Conservation (phyloP, 1,140 invertebrate genomes). For the Asobara japonica region DNA sequence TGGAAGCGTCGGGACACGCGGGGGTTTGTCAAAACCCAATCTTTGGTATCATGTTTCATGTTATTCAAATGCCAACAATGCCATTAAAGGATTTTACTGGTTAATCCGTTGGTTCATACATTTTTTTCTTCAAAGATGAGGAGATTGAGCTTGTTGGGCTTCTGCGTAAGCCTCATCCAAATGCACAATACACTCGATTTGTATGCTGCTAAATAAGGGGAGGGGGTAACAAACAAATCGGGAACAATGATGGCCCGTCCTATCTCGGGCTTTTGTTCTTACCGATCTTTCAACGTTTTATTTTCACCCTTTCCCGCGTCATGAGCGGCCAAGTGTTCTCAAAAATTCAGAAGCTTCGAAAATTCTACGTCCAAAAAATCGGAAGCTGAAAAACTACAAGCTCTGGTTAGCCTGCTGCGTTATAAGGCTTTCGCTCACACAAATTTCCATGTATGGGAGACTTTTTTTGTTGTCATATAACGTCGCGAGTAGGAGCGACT, state of each 20-base stretch:
- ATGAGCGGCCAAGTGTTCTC: background rate
- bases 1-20: background rate
- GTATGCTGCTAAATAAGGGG: background rate
- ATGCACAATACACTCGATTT: slow-evolving; percentile 9
- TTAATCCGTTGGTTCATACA: slow-evolving; percentile 50
- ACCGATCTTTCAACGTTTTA: slow-evolving; percentile 40
- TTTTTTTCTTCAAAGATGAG: slow-evolving; percentile 33
- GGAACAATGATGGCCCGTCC: slow-evolving; percentile 28
- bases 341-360: too few relatives aligned
- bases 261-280: slow-evolving; percentile 52
- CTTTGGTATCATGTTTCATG: slow-evolving; percentile 64
- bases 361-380: too few relatives aligned
- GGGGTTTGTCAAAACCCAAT: slow-evolving; percentile 39
- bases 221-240: slow-evolving; percentile 17
- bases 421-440: too few relatives aligned
- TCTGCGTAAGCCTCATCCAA: background rate
- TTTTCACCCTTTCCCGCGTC: background rate
- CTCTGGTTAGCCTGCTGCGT: too few relatives aligned
- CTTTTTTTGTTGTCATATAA: too few relatives aligned
- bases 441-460: too few relatives aligned
- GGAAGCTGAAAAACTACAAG: too few relatives aligned
- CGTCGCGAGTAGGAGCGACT: slow-evolving; percentile 6
- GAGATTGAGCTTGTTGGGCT: slow-evolving; percentile 16
- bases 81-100: slow-evolving; percentile 63
- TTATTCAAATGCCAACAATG: slow-evolving; percentile 67